Conservation (phyloP, 2,797 vertebrate genomes). For the Spinus pinus region DNA sequence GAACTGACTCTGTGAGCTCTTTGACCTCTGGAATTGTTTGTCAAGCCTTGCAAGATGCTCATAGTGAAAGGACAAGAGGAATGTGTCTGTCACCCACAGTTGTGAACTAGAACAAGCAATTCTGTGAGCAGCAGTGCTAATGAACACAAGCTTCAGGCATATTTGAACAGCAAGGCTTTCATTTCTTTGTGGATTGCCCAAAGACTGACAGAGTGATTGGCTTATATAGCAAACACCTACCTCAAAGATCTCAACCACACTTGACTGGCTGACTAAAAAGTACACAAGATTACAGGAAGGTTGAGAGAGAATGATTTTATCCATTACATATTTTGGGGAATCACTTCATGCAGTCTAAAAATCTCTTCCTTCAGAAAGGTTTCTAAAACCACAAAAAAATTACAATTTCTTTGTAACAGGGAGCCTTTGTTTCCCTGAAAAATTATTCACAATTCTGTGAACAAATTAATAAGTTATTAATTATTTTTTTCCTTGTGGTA, state of each 20-base stretch:
- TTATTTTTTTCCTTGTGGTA: background rate
- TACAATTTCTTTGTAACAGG: background rate
- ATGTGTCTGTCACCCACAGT: background rate
- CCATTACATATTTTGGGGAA: background rate
- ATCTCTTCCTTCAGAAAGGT: background rate
- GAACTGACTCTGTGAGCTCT: background rate
- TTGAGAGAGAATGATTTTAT: background rate
- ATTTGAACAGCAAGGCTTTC: background rate
- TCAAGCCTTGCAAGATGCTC: background rate
- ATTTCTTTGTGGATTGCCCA: background rate
- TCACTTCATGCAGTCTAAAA: background rate
- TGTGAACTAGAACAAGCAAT: background rate
- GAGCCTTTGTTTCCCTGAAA: background rate
- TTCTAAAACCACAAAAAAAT: background rate
- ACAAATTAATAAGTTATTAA: background rate
- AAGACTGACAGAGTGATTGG: background rate
- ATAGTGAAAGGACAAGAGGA: background rate
- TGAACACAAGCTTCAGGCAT: background rate
- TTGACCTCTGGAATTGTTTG: background rate
- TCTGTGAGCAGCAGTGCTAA: background rate
- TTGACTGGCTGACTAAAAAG: background rate
- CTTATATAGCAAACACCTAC: background rate
- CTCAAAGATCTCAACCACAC: background rate
- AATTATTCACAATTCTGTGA: background rate
- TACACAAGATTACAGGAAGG: background rate